Conservation (phyloP, 1,140 invertebrate genomes). For the Drosophila elegans region DNA sequence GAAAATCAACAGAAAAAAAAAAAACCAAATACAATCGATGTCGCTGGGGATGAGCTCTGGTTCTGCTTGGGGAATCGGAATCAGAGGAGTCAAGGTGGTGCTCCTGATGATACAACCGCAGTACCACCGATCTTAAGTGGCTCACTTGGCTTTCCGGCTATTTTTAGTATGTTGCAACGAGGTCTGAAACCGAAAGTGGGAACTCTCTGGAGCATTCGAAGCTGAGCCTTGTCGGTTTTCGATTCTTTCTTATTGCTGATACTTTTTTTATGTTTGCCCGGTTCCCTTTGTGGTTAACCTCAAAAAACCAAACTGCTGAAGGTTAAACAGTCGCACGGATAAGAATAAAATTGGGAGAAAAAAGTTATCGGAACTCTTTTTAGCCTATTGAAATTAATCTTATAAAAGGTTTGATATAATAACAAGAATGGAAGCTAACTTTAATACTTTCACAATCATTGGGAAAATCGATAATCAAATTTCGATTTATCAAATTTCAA, state of each 20-base stretch:
- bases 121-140: constrained; percentile 51
- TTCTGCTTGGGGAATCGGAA: constrained; percentile 6
- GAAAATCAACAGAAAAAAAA: not conserved
- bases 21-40: constrained; percentile 30
- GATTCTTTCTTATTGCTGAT: constrained; percentile 17
- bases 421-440: too few species aligned
- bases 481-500: not conserved
- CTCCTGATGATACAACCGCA: constrained; percentile 8
- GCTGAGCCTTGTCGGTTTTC: constrained; percentile 17
- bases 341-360: not conserved
- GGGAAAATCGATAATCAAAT: too few species aligned
- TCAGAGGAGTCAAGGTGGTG: constrained; percentile 15
- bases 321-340: constrained; percentile 1
- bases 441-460: too few species aligned
- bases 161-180: constrained; percentile 66
- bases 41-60: constrained; percentile 49
- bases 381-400: not conserved
- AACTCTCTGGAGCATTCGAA: constrained; percentile 69
- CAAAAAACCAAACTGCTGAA: constrained; percentile 4
- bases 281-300: constrained; percentile 35
- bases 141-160: constrained; percentile 47
- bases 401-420: not conserved
- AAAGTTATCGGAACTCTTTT: not conserved
- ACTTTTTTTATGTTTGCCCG: constrained; percentile 14
- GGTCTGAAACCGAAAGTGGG: constrained; percentile 74